Conservation (phyloP, 2,797 vertebrate genomes). For the Sciurus carolinensis region DNA sequence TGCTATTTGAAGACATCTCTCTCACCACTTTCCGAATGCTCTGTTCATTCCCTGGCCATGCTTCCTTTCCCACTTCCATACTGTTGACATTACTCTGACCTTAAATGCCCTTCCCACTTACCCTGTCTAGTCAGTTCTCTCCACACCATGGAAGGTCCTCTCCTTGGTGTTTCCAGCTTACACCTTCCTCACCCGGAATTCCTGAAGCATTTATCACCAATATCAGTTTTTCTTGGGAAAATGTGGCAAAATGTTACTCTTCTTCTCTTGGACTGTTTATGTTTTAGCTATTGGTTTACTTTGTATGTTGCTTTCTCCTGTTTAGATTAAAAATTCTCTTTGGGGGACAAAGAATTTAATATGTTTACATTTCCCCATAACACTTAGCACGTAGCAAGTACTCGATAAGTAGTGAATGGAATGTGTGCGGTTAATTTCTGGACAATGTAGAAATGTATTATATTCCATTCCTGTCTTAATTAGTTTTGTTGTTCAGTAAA, state of each 20-base stretch:
- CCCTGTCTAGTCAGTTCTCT: background rate
- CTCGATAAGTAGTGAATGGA: background rate
- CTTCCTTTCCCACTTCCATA: slow-evolving; percentile 29
- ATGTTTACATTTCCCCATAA: background rate
- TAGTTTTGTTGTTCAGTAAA: background rate
- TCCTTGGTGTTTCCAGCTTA: background rate
- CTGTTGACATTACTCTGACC: slow-evolving; percentile 53
- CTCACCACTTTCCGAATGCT: slow-evolving; percentile 65
- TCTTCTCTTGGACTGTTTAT: background rate
- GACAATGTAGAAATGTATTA: background rate
- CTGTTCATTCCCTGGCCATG: slow-evolving; percentile 59
- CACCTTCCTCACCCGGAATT: background rate
- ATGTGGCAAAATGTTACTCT: background rate
- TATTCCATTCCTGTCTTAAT: background rate
- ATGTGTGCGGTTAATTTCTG: slow-evolving; percentile 24
- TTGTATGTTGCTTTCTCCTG: background rate
- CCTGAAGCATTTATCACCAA: background rate
- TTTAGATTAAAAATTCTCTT: slow-evolving; percentile 56
- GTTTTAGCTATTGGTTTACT: slow-evolving; percentile 15
- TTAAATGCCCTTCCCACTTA: slow-evolving; percentile 45
- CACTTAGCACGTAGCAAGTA: background rate
- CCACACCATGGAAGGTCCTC: background rate
- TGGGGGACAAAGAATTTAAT: background rate
- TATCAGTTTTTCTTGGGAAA: background rate
- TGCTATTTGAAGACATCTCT: slow-evolving; percentile 69